phyloP scores from a whole-genome alignment of 2,888 invertebrate species.

The Drosophila anceps region DNA sequence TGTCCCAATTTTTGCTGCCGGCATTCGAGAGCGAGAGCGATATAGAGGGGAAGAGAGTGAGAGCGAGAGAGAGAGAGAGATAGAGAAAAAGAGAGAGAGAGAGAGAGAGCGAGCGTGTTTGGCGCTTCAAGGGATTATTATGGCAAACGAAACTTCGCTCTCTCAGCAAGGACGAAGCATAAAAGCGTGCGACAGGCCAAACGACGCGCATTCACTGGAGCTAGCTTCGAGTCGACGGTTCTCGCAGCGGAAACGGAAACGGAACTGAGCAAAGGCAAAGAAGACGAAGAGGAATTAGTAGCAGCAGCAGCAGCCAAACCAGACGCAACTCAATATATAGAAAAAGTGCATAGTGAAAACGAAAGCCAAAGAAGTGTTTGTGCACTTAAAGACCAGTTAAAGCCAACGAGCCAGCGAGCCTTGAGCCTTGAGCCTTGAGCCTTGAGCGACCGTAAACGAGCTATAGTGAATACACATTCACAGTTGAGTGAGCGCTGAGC shows the following conservation, averaged over 20 bases:
- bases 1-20: constrained; percentile 28
- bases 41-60: background rate
- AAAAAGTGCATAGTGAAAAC: constrained; percentile 70
- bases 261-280: constrained; percentile 17
- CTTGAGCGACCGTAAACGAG: background rate
- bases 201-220: constrained; percentile 67
- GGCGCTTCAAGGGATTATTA: constrained; percentile 13
- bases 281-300: background rate
- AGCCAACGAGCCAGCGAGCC: constrained; percentile 1
- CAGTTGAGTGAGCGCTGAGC: constrained; percentile 9
- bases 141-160: constrained; percentile 42
- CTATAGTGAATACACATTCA: background rate
- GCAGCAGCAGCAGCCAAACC: background rate
- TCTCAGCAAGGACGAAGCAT: constrained; percentile 44
- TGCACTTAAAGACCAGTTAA: constrained; percentile 20
- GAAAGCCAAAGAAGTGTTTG: constrained; percentile 38
- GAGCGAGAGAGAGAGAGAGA: background rate
- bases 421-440: background rate
- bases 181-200: constrained; percentile 49
- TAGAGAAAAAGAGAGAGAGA: background rate
- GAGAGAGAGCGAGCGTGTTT: constrained; percentile 9
- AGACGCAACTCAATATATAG: constrained; percentile 6
- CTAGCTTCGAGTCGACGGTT: constrained; percentile 60
- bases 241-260: constrained; percentile 24
- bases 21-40: constrained; percentile 22